Conservation (phyloP, 1,140 invertebrate genomes). For the Glomeris maerens region DNA sequence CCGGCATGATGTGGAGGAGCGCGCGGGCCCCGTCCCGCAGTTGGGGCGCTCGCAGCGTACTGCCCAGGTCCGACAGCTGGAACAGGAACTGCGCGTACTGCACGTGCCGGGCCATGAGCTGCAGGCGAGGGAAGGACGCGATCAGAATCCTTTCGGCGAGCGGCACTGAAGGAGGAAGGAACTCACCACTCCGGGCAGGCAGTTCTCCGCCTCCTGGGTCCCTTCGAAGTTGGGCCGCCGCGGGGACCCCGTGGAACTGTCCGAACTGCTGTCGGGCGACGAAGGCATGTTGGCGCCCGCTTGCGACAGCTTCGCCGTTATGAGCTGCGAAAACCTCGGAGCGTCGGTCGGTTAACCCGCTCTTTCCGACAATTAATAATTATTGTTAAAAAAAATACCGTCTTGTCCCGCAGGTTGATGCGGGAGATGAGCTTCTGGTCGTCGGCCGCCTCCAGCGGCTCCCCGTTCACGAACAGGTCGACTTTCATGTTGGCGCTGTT, state of each 20-base stretch:
- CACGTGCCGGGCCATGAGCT: constrained; percentile 61
- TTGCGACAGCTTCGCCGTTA: constrained; percentile 73
- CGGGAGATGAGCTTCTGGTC: constrained; percentile 78
- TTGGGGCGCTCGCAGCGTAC: constrained; percentile 56
- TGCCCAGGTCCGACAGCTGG: constrained; percentile 76
- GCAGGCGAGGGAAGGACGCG: constrained; percentile 13
- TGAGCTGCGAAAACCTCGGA: constrained; percentile 44
- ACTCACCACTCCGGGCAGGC: constrained; percentile 77
- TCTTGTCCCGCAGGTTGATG: constrained; percentile 78
- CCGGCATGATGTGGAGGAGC: constrained; percentile 76
- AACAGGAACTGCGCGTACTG: constrained; percentile 77
- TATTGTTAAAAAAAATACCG: constrained; percentile 37
- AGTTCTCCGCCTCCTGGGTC: constrained; percentile 70
- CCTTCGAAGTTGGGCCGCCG: constrained; percentile 59
- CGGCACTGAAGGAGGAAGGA: constrained; percentile 12
- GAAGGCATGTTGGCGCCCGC: constrained; percentile 65
- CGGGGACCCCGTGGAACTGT: constrained; percentile 76
- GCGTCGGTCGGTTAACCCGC: too few species aligned
- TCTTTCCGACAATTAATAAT: too few species aligned
- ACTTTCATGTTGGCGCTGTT: constrained; percentile 48
- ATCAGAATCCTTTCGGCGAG: too few species aligned
- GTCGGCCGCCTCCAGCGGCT: constrained; percentile 68
- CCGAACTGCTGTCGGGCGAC: constrained; percentile 72
- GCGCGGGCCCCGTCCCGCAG: constrained; percentile 71
- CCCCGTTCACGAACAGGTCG: constrained; percentile 79